Conservation (phyloP, 2,113 vertebrate genomes). For the Gavialis gangeticus region DNA sequence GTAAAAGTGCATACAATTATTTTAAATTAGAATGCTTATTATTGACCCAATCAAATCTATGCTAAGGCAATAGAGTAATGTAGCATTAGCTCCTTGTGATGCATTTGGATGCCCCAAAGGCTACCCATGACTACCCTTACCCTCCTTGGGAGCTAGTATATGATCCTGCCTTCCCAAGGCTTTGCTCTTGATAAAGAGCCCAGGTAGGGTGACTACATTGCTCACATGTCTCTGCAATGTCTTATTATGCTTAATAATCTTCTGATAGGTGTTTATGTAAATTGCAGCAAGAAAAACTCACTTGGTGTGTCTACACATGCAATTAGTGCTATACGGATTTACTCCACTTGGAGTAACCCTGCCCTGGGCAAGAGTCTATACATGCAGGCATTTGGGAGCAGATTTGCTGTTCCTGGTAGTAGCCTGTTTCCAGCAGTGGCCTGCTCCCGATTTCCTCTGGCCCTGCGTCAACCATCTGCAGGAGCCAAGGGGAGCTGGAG, state of each 20-base stretch:
- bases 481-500: too few species aligned
- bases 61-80: not conserved
- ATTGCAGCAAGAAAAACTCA: not conserved
- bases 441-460: too few species aligned
- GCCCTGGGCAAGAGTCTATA: too few species aligned
- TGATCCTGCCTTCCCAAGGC: too few species aligned
- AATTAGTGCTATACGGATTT: too few species aligned
- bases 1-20: conserved; percentile 15
- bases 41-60: not conserved
- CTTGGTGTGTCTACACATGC: not conserved
- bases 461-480: too few species aligned
- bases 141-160: too few species aligned
- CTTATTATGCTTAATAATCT: rapidly evolving
- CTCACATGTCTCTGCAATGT: not conserved
- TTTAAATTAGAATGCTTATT: conserved; percentile 47
- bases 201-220: not conserved
- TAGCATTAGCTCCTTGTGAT: not conserved
- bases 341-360: too few species aligned
- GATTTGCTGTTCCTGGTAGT: too few species aligned
- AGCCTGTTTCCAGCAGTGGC: too few species aligned
- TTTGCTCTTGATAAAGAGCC: not conserved
- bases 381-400: too few species aligned
- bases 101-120: not conserved
- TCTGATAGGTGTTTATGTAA: not conserved
- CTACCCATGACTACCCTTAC: too few species aligned